Base-by-base conservation (phyloP, 1,140 invertebrate genomes). In the Dolichoris vasculosae region DNA sequence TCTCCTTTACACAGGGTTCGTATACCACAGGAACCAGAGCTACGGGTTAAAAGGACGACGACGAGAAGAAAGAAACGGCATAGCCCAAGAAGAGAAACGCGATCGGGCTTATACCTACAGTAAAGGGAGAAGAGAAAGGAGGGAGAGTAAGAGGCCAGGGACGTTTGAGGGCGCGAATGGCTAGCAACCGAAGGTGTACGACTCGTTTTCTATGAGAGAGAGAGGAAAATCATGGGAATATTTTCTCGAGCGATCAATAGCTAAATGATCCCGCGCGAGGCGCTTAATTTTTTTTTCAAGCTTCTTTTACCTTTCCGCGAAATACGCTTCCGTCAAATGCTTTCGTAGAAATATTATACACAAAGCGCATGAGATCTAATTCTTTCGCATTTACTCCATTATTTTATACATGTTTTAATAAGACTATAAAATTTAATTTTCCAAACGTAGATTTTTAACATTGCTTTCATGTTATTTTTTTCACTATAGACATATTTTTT, bases 11-110 rank as follows among this genome's bases (percentile, higher is more conserved):
- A 11, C 32, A 3, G 30, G 7, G 8, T 30, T 59, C 55, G 55
- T 26, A 4, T 17, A 4, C 55, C 55, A 17, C 20, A 30, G 8
- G 55, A 59, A 13, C 20, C 23, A 13, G 55, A 59, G 23, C 20
- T 20, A 43, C 35, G 83, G 86, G 86, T 86, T 86, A 85, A 84
- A 78, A 79, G 46, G 82, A 86, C 59, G 75, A 86, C 73, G 86
- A 87, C 64, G 83, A 89, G 11, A 9, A 26, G 85, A 86, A 87
- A 64, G 87, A 86, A 85, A 82, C 73, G 75, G 51, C 82, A 81
- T 77, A 87, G 32, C 32, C 32, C 13, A 23, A 17, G 67, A 38
- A 13, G 67, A 71, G 32, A 15, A 67, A 67, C 3, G 55, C 6
- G 15, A 4, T 11, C 26, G 64, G 2, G 64, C 67, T 17, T 23